Evolutionary conservation across 1,140 invertebrate species (phyloP), one percentile per base, ranked within the genome.

Genomic region (Trichomalopsis sarcophagae): DNA sequence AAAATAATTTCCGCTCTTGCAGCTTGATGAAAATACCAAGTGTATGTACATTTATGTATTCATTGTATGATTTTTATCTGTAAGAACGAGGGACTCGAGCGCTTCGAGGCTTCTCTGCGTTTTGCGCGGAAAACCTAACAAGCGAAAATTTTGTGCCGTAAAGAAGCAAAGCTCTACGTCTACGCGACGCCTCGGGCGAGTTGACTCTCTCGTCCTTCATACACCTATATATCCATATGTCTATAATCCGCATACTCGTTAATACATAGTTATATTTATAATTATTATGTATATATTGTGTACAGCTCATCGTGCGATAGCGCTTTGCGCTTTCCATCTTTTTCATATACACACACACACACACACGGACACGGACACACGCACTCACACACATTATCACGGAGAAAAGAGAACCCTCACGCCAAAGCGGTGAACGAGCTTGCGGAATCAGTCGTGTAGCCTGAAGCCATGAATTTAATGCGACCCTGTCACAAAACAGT

Each of bases 1-100:
- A 89, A 89, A 90, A 90, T 89, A 90, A 89, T 88, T 87, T 86
- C 33, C 23, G 33, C 74, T 83, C 73, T 50, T 82, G 78, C 79
- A 83, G 30, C 78, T 86, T 89, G 85, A 89, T 87, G 79, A 88
- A 89, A 89, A 89, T 88, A 89, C 86, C 75, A 13, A 78, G 77
- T 87, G 77, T 74, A 74, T 78, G 21, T 78, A 71, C 77, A 68
- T 73, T 9, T 33, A 30, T 73, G n/a, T 47, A 71, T 81, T 40
- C 40, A 71, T 81, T 23, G 50, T 81, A 85, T 81, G 44, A 82
- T 81, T 71, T 84, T 44, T 79, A 74, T 79, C 40, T 50, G 30
- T 14, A 76, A 85, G 81, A 81, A 85, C 47, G 86, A 79, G 68
- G 9, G 76, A 69, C 33, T 50, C 77, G 77, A 85, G 30, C 33